Evolutionary conservation across 2,113 vertebrate genomes (phyloP), one percentile per base, ranked within the genome.

Genomic region (Corythornis madagascariensis): DNA sequence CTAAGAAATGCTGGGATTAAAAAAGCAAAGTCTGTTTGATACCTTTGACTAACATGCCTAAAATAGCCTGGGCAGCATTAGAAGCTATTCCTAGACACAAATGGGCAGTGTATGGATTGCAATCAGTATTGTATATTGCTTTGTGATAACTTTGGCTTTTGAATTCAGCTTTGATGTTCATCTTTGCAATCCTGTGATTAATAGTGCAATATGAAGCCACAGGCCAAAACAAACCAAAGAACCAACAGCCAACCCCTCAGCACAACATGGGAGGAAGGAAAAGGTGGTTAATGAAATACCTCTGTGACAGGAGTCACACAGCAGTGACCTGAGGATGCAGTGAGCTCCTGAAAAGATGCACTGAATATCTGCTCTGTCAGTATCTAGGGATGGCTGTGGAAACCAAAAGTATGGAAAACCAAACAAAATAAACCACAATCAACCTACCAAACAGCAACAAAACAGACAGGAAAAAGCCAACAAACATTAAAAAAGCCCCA

Each of bases 221-320:
- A 78, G 50, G 45, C 31, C 25, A 59, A 63, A 82, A 16, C 56
- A 88, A 82, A 28, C 1, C 8, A 20, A 82, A 72, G 52, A 55
- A 64, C 17, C 4, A 35, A 9, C 74, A 63, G 35, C 24, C 59
- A 76, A 63, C 1, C 18, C 10, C 13, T 78, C 48, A 19, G 50
- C 15, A 40, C 31, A 69, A 12, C 4, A 5, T 2, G 16, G n/a
- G n/a, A 75, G n/a, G 45, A 88, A 83, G 64, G 55, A 53, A n/a
- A 71, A 24, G 1, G 5, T 0, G 1, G 43, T 78, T 56, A 69
- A 64, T 1, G 1, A 76, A 79, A 22, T 17, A 79, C 24, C 16
- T 45, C 17, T 0, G 0, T 45, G 64, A 57, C 15, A 72, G 31
- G 28, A 76, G 45, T 61, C 50, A 31, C 35, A 29, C 15, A 79